Conservation (phyloP, 2,113 vertebrate genomes). For the Poeciliopsis retropinna region DNA sequence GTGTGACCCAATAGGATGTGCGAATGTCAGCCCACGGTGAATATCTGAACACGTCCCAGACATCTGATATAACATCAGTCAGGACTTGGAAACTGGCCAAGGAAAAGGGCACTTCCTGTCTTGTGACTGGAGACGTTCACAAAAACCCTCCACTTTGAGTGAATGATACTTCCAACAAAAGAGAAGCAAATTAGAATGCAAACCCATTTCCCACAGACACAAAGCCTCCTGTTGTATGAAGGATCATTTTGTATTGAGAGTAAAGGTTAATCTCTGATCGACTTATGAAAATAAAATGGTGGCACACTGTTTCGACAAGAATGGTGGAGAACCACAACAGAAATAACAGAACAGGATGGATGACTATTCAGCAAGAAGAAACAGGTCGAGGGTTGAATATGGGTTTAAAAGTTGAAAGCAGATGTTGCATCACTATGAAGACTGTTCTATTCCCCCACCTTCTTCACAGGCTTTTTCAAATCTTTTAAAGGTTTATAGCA, state of each 20-base stretch:
- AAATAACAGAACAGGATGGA: constrained; percentile 40
- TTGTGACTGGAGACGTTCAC: constrained; percentile 22
- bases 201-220: constrained; percentile 39
- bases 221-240: constrained; percentile 22
- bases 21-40: constrained; percentile 52
- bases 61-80: constrained; percentile 50
- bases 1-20: constrained; percentile 61
- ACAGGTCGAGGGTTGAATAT: constrained; percentile 10
- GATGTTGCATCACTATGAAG: constrained; percentile 24
- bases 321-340: constrained; percentile 27
- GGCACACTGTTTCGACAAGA: background rate
- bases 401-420: constrained; percentile 24
- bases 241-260: constrained; percentile 8
- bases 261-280: constrained; percentile 38
- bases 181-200: constrained; percentile 32
- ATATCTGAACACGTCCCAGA: constrained; percentile 40
- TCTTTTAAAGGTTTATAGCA: background rate
- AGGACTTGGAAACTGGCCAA: constrained; percentile 37
- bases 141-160: constrained; percentile 24
- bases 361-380: constrained; percentile 35
- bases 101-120: constrained; percentile 59
- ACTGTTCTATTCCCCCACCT: background rate
- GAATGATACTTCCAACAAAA: constrained; percentile 33
- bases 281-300: constrained; percentile 31
- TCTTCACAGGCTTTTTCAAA: background rate